Base-by-base conservation (phyloP, 2,113 vertebrate species). In the Cebidichthys violaceus region DNA sequence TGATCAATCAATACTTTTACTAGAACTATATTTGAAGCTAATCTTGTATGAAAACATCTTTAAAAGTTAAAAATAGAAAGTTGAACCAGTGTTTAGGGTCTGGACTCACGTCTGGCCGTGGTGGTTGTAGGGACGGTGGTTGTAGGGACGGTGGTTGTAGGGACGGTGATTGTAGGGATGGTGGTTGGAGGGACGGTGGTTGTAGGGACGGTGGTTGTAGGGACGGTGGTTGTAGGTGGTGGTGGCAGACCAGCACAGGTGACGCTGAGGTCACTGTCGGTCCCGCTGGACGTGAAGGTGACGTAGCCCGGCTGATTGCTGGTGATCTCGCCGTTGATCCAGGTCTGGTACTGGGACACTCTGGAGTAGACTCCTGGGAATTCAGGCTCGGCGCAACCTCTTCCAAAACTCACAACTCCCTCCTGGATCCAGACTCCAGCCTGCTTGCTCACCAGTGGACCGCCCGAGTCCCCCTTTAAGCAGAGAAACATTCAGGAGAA, bases 401-500 rank as follows among this genome's bases (percentile, higher is more conserved):
- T 9, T 84, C 96, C 94, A 93, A 96, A 98, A 93, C 96, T 98
- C 47, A 97, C 96, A 39, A 96, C 88, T 54, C 96, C 97, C 41
- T 74, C 88, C 76, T 95, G 95, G 81, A 96, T 91, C 96, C 96
- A 97, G n/a, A 4, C 24, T 64, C 62, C 79, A 61, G 77, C 79
- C 86, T 96, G 93, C 82, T 91, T 92, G 83, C 87, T 93, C 87
- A 96, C 95, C 80, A 97, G 18, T 5, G 96, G 96, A 72, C 97
- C 96, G 4, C 97, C 96, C 9, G 96, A 97, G 20, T 98, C 96
- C 20, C 97, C 96, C 96, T 98, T 22, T 70, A 20, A 73, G 27
- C 22, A 33, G 14, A 81, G 11, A 67, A 33, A 31, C 1, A 20
- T 14, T 61, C 15, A 61, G 18, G 20, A 39, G 22, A 2, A 20